These are phyloP conservation scores for Lysiphlebus fabarum DNA, from an alignment of 1,140 invertebrate genomes.

Conservation along the genomic window DNA sequence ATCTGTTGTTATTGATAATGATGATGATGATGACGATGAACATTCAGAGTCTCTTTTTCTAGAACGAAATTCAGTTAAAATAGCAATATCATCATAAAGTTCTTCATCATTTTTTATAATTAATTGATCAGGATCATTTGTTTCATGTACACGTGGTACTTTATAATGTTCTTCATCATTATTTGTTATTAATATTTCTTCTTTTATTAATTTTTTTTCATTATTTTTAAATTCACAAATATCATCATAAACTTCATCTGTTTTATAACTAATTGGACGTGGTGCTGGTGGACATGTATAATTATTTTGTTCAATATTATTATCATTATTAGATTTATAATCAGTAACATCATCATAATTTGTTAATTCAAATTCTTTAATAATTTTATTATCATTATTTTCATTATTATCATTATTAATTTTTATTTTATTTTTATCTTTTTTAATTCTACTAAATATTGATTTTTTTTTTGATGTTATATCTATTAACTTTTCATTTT, in stretches of 20 bases:
- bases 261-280: conserved; percentile 29
- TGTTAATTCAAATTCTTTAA: conserved; percentile 12
- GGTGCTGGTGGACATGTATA: conserved; percentile 37
- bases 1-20: conserved; percentile 14
- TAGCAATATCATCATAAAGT: conserved; percentile 42
- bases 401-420: no score
- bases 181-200: conserved; percentile 14
- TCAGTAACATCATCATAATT: conserved; percentile 34
- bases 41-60: conserved; percentile 28
- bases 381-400: neutral
- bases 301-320: conserved; percentile 18
- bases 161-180: conserved; percentile 39
- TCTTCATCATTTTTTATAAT: conserved; percentile 27
- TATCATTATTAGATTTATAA: neutral
- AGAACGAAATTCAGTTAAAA: conserved; percentile 34
- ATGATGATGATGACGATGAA: conserved; percentile 14
- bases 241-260: conserved; percentile 38
- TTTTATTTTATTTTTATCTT: conserved; percentile 21
- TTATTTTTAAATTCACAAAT: conserved; percentile 16
- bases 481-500: conserved; percentile 7
- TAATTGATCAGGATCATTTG: conserved; percentile 20
- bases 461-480: conserved; percentile 33
- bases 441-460: conserved; percentile 32
- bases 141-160: conserved; percentile 29
- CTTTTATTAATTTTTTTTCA: neutral